Percentiles rank a stretch among this genome's conserved stretches.
These are phyloP conservation scores for Meteorus colon DNA, from an alignment of 2,888 invertebrate species.

Conservation along the genomic window DNA sequence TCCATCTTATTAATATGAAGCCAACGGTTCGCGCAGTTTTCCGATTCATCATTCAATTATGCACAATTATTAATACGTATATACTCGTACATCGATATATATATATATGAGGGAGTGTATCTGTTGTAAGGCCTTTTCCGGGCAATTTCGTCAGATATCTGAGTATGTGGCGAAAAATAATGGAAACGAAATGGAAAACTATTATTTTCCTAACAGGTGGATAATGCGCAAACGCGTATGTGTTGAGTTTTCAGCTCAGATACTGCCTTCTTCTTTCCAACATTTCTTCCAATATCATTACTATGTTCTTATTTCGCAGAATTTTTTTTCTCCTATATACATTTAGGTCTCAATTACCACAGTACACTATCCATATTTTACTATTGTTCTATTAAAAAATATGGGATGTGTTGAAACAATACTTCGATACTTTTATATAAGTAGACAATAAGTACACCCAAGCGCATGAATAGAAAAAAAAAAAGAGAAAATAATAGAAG, in stretches of 20 bases:
- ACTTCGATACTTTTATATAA: too few species aligned
- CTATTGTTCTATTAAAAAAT: neutral
- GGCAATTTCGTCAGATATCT: neutral
- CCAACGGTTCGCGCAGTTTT: neutral
- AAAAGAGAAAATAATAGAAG: too few species aligned
- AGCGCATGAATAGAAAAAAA: too few species aligned
- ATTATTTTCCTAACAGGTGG: neutral
- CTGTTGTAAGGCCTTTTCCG: neutral
- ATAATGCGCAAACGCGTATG: slow-evolving; percentile 9
- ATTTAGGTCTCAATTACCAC: neutral
- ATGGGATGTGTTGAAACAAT: neutral
- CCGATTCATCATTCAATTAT: neutral
- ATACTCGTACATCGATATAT: neutral
- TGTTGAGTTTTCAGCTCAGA: neutral
- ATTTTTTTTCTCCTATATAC: neutral
- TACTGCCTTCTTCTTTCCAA: neutral
- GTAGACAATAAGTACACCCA: too few species aligned
- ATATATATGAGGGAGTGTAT: too few species aligned
- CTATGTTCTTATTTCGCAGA: neutral
- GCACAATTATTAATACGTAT: neutral
- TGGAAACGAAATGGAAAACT: neutral
- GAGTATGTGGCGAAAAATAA: neutral
- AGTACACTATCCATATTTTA: neutral
- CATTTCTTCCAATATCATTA: neutral
- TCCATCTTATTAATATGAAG: slow-evolving; percentile 13